Evolutionary conservation across 2,888 invertebrate species (phyloP), one percentile per base, ranked within the genome.

Genomic region (Beris chalybata): DNA sequence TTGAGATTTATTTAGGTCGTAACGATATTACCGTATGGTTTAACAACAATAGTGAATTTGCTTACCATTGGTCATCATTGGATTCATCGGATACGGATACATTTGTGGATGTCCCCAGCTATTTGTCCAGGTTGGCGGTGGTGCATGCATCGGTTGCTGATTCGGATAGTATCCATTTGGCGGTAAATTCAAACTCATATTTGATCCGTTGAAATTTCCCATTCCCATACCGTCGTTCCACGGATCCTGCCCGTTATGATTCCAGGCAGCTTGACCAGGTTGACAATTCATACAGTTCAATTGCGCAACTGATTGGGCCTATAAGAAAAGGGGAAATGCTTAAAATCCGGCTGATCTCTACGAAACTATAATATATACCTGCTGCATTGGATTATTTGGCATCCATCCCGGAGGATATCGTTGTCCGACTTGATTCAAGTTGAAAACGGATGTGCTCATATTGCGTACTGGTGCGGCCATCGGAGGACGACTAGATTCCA

Each of bases 281-380:
- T 80, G 83, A 70, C 86, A 86, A 55, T 83, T 82, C 32, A 84
- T 83, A 71, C 86, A 87, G 74, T 86, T 86, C 6, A 90, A 75
- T 59, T 89, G 89, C 0, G 89, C 88, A 84, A 89, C 84, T 0
- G 89, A 89, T 73, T 89, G 89, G 0, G 89, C 86, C 89, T 89
- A 12, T 30, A 47, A 45, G 44, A 64, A 44, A 38, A 61, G 38
- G 47, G 38, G 57, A n/a, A 38, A 43, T 30, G 50, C 31, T 22
- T 53, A 53, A 30, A 31, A 13, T 12, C 15, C 30, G 31, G 5
- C 5, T 30, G 5, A 22, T 53, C 30, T 7, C 22, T 4, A 6
- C 15, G 32, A 48, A 13, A 29, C 30, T 59, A 38, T 47, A 6
- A 47, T 7, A 48, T 54, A 30, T 63, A 59, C 58, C 44, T 63